These are phyloP conservation scores for Zaprionus ghesquierei DNA, from an alignment of 1,140 invertebrate species.

Conservation along the genomic window DNA sequence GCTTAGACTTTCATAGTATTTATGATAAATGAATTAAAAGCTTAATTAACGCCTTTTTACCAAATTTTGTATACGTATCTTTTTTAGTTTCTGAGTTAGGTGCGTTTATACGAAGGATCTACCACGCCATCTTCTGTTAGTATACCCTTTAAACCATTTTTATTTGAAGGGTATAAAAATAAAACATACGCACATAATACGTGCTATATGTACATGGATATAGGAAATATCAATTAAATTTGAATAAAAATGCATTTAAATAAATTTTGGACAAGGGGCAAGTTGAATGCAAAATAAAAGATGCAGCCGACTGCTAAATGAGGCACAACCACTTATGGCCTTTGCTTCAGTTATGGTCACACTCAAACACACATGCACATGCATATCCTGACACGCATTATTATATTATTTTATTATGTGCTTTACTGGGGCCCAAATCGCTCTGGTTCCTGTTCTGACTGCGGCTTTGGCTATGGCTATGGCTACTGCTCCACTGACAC, in stretches of 20 bases:
- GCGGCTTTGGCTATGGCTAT: neutral
- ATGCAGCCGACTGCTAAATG: conserved; percentile 62
- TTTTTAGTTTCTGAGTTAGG: neutral
- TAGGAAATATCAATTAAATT: conserved; percentile 70
- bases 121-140: no score
- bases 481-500: no score
- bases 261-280: conserved; percentile 32
- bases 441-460: neutral
- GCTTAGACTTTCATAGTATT: no score
- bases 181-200: neutral
- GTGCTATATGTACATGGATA: neutral
- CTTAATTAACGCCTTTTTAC: no score
- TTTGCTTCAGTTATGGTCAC: conserved; percentile 18
- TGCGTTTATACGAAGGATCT: neutral
- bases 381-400: conserved; percentile 61
- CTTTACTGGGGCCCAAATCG: conserved; percentile 36
- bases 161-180: no score
- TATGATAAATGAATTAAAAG: no score
- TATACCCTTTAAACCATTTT: neutral
- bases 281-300: conserved; percentile 34
- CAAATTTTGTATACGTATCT: neutral
- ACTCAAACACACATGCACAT: conserved; percentile 21
- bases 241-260: conserved; percentile 72
- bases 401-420: conserved; percentile 67
- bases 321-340: conserved; percentile 57